Conservation (phyloP, 2,888 invertebrate species). For the Aspidiotus rigidus region DNA sequence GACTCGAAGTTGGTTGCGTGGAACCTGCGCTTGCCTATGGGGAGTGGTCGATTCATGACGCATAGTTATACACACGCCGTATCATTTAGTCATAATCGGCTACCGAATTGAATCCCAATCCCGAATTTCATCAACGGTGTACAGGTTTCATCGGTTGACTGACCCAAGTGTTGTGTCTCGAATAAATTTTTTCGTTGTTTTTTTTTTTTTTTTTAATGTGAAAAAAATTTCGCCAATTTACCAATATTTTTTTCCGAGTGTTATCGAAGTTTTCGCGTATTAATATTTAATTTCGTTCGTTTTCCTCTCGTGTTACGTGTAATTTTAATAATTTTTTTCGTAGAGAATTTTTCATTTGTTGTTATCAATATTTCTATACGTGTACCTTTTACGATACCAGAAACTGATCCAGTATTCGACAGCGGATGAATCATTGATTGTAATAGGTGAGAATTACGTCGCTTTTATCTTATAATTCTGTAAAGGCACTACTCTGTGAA, state of each 20-base stretch:
- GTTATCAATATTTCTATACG: too few relatives aligned
- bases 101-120: conserved; percentile 27
- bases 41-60: conserved; percentile 33
- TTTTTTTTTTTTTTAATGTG: conserved; percentile 14
- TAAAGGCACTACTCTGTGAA: too few relatives aligned
- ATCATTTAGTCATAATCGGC: conserved; percentile 30
- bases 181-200: conserved; percentile 5
- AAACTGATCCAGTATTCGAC: too few relatives aligned
- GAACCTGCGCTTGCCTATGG: conserved; percentile 33
- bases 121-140: conserved; percentile 25
- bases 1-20: conserved; percentile 29
- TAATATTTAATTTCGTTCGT: background rate
- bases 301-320: background rate
- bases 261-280: background rate
- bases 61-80: conserved; percentile 30
- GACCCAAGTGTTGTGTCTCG: conserved; percentile 25
- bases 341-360: background rate
- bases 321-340: conserved; percentile 2
- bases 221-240: background rate
- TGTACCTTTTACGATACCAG: too few relatives aligned
- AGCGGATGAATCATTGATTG: too few relatives aligned
- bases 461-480: too few relatives aligned
- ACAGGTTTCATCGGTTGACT: conserved; percentile 32
- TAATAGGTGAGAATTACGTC: too few relatives aligned
- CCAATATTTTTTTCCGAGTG: background rate